Conservation (phyloP, 2,797 vertebrate species). For the Artibeus jamaicensis region DNA sequence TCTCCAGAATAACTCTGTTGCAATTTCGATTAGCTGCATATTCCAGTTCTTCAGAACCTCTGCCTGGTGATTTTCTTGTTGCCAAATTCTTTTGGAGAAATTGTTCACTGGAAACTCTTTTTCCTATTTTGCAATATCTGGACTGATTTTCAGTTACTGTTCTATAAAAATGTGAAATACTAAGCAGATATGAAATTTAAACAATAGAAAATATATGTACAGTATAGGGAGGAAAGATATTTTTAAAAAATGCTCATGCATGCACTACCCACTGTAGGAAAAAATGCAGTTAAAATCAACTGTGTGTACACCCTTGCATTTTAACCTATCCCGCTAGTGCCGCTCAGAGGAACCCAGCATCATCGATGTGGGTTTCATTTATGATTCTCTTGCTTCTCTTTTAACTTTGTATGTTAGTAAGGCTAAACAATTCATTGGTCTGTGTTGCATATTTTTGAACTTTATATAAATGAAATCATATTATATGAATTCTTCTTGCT, state of each 20-base stretch:
- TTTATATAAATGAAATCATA: neutral
- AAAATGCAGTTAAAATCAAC: neutral
- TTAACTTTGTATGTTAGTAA: neutral
- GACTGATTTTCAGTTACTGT: neutral
- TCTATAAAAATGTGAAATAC: conserved; percentile 34
- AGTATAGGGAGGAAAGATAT: neutral
- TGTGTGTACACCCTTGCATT: neutral
- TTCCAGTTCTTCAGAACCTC: conserved; percentile 39
- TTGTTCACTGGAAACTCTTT: conserved; percentile 54
- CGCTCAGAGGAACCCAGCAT: neutral
- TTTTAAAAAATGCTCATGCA: neutral
- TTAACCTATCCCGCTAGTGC: neutral
- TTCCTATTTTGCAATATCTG: conserved; percentile 64
- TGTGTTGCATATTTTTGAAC: neutral
- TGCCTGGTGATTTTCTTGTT: conserved; percentile 36
- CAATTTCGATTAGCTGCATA: conserved; percentile 39
- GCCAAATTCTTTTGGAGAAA: conserved; percentile 55
- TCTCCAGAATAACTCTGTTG: conserved; percentile 62
- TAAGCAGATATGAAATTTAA: neutral
- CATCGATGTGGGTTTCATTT: neutral
- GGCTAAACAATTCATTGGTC: neutral
- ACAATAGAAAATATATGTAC: neutral
- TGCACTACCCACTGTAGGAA: neutral
- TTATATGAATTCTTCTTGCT: neutral
- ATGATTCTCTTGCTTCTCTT: neutral